phyloP scores from a whole-genome alignment of 2,113 vertebrate genomes.

The Pantherophis guttatus region DNA sequence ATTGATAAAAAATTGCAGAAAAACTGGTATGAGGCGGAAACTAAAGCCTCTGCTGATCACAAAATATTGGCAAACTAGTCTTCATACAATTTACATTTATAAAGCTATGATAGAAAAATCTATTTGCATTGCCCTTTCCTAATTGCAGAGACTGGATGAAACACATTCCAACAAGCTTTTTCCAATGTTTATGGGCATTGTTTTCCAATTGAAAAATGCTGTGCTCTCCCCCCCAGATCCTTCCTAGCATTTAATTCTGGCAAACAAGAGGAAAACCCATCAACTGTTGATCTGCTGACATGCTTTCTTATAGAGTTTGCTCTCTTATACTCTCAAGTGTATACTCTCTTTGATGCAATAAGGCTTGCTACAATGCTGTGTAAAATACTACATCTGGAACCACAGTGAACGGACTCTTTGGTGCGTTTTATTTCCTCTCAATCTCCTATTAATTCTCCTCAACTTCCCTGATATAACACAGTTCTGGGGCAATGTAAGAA shows the following conservation, averaged over 20 bases:
- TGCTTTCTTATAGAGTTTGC: neutral
- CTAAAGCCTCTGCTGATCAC: neutral
- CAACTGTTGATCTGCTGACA: neutral
- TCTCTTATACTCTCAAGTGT: neutral
- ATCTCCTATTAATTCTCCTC: neutral
- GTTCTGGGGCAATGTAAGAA: neutral
- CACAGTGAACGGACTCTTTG: neutral
- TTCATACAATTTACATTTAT: neutral
- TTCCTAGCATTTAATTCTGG: neutral
- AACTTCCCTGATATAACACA: neutral
- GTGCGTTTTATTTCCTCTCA: neutral
- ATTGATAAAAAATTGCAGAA: neutral
- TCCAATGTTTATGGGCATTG: neutral
- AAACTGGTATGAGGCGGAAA: neutral
- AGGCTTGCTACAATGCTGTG: neutral
- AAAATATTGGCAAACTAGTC: neutral
- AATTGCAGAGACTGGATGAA: neutral
- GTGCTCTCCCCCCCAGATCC: neutral
- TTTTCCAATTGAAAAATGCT: neutral
- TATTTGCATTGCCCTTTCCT: neutral
- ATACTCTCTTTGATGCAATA: neutral
- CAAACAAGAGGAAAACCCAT: neutral
- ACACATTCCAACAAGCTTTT: neutral
- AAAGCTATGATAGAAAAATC: neutral
- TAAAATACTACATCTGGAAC: neutral